These are phyloP conservation scores for Melanitta fusca DNA, from an alignment of 2,797 vertebrate species.

Conservation along the genomic window DNA sequence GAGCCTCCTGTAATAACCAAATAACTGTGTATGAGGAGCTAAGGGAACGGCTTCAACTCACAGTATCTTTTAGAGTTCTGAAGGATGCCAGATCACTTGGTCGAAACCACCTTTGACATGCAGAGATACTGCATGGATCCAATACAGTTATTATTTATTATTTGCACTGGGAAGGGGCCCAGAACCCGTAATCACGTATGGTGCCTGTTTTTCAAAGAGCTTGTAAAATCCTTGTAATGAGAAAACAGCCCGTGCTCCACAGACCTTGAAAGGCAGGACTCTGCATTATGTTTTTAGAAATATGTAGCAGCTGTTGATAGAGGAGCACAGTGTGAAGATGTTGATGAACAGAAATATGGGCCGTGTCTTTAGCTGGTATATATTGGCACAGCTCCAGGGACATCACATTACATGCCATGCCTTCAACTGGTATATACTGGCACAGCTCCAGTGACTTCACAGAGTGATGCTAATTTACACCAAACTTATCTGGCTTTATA, in stretches of 20 bases:
- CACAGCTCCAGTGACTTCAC: slow-evolving; percentile 29
- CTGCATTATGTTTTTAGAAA: slow-evolving; percentile 14
- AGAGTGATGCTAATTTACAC: slow-evolving; percentile 46
- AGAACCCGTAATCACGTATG: background rate
- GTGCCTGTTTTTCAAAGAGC: background rate
- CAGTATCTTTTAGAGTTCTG: background rate
- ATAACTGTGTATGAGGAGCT: background rate
- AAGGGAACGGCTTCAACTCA: background rate
- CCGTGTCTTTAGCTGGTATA: slow-evolving; percentile 12
- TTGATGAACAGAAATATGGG: background rate
- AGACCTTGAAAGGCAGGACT: background rate
- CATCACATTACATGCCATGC: slow-evolving; percentile 4
- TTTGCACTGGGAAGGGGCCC: background rate
- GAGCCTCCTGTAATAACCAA: background rate
- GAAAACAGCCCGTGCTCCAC: background rate
- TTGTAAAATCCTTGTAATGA: background rate
- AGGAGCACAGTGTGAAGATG: background rate
- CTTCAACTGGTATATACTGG: slow-evolving; percentile 30
- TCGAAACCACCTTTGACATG: background rate
- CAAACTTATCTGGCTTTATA: slow-evolving; percentile 50
- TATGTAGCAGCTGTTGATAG: background rate
- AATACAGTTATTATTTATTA: background rate
- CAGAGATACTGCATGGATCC: background rate
- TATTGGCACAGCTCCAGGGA: slow-evolving; percentile 18
- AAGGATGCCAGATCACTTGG: background rate